These are phyloP conservation scores for Cosmorhoe ocellata DNA, from an alignment of 2,888 invertebrate genomes.

Conservation along the genomic window DNA sequence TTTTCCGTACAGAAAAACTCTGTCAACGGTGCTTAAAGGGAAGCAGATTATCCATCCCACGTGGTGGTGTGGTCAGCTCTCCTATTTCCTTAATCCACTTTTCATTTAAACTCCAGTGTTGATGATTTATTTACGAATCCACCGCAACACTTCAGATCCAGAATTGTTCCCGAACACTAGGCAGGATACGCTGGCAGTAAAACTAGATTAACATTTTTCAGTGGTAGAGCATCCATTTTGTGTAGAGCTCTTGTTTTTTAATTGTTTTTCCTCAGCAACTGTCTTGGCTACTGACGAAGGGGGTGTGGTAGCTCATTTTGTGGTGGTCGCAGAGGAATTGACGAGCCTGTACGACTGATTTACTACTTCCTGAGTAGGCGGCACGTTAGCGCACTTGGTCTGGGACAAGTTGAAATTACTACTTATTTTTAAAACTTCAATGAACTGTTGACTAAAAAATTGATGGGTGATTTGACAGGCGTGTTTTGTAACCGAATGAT, in stretches of 20 bases:
- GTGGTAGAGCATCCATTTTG: conserved; percentile 53
- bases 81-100: too few relatives aligned
- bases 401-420: conserved; percentile 39
- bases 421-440: conserved; percentile 27
- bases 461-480: conserved; percentile 20
- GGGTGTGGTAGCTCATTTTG: conserved; percentile 40
- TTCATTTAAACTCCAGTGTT: conserved; percentile 24
- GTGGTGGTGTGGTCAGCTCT: too few relatives aligned
- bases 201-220: conserved; percentile 67
- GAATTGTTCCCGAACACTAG: conserved; percentile 44
- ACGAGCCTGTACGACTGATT: conserved; percentile 65
- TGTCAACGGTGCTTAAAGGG: too few relatives aligned
- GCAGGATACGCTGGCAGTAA: conserved; percentile 70
- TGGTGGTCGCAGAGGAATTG: conserved; percentile 55
- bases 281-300: conserved; percentile 23
- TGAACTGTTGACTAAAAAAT: conserved; percentile 26
- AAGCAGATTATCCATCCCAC: too few relatives aligned
- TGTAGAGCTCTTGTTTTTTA: conserved; percentile 36
- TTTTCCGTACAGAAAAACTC: too few relatives aligned
- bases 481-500: conserved; percentile 9
- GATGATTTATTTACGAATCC: conserved; percentile 52
- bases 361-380: conserved; percentile 72
- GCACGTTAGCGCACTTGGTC: conserved; percentile 59
- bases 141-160: conserved; percentile 32
- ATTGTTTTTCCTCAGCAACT: conserved; percentile 22